A percentile compares a stretch with the other conserved stretches of the same genome.
Conservation (phyloP, 2,113 vertebrate species). For the Salvelinus namaycush region DNA sequence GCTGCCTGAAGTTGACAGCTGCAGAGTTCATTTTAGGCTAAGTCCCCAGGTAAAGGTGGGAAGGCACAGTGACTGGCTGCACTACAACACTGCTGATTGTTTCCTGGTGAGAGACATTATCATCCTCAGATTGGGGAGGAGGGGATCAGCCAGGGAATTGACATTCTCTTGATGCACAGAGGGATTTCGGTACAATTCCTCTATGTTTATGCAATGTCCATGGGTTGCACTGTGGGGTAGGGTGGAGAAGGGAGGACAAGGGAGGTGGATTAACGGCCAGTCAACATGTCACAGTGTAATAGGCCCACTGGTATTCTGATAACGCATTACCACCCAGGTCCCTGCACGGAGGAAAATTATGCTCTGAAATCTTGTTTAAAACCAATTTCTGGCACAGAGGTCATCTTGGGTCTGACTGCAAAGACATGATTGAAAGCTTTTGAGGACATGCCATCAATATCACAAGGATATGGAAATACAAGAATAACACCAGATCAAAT, state of each 20-base stretch:
- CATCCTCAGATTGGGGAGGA: neutral
- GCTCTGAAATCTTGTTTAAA: slow-evolving; percentile 61
- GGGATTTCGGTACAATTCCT: slow-evolving; percentile 46
- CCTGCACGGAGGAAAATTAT: slow-evolving; percentile 27
- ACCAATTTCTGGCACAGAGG: slow-evolving; percentile 50
- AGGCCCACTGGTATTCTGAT: slow-evolving; percentile 40
- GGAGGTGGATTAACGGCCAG: slow-evolving; percentile 57
- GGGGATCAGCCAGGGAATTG: slow-evolving; percentile 4
- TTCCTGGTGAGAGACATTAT: neutral
- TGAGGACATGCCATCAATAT: neutral
- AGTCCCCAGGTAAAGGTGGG: neutral
- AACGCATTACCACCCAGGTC: slow-evolving; percentile 28
- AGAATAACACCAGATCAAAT: neutral
- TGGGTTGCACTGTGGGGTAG: slow-evolving; percentile 21
- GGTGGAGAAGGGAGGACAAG: slow-evolving; percentile 20
- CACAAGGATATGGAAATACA: neutral
- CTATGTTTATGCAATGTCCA: slow-evolving; percentile 40
- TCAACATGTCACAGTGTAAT: slow-evolving; percentile 47
- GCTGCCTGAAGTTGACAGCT: neutral
- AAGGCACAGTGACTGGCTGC: neutral
- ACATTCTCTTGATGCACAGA: neutral
- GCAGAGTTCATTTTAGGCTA: slow-evolving; percentile 11
- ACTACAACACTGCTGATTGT: neutral
- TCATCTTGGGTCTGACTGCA: slow-evolving; percentile 31
- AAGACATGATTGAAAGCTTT: slow-evolving; percentile 3